phyloP scores from a whole-genome alignment of 2,113 vertebrate species.

The Diglossa brunneiventris region DNA sequence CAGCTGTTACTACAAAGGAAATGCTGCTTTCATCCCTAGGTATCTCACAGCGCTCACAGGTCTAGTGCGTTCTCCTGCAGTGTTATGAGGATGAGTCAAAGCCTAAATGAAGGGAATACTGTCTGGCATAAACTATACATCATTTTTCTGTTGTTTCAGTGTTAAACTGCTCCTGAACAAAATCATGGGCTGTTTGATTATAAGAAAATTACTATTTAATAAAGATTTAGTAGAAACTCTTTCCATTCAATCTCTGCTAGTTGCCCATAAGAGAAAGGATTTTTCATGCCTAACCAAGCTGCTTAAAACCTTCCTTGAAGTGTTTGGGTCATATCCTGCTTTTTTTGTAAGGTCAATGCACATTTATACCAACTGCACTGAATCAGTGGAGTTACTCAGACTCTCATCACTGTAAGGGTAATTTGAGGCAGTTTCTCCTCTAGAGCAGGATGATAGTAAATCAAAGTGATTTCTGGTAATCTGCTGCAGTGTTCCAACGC shows the following conservation, averaged over 20 bases:
- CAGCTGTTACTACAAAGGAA: background rate
- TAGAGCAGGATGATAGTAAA: constrained; percentile 10
- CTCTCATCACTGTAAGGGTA: background rate
- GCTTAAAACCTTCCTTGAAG: background rate
- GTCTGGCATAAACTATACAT: background rate
- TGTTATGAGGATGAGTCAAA: background rate
- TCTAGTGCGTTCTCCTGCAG: background rate
- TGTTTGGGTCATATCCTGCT: background rate
- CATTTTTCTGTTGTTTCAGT: background rate
- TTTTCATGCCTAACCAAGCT: background rate
- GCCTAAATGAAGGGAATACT: background rate
- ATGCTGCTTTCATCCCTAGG: background rate
- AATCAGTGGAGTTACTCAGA: background rate
- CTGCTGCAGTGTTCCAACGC: accelerated
- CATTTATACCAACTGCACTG: background rate
- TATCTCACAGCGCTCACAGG: background rate
- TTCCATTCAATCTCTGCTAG: background rate
- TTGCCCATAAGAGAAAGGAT: background rate
- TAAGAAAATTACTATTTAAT: background rate
- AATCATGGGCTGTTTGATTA: background rate
- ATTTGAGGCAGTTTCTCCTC: constrained; percentile 2
- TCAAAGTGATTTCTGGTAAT: background rate
- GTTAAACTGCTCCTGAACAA: background rate
- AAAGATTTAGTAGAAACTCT: background rate
- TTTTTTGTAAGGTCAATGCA: background rate